Evolutionary conservation across 2,113 vertebrate species (phyloP), one percentile per base, ranked within the genome.

Genomic region (Podarcis cretensis): DNA sequence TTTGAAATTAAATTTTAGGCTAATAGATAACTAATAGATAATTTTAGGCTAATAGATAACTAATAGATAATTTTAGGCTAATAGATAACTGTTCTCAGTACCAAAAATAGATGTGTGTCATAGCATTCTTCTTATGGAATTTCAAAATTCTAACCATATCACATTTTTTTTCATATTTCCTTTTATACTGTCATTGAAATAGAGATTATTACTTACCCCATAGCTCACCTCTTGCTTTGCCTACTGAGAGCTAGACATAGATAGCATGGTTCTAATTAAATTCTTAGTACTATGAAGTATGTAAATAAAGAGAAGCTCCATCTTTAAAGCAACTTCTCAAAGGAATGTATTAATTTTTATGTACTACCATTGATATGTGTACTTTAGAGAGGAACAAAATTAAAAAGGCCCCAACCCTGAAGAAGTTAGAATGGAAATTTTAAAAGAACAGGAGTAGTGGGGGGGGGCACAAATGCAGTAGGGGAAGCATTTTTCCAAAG

Each of bases 101-200:
- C 83, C 93, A 91, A 94, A 93, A 90, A 83, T 93, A 95, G 69
- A 91, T 92, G 35, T 87, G 88, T 75, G 87, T 83, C 84, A 93
- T 89, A 87, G 57, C 75, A 85, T 91, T 95, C 93, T 93, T 91
- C 92, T 94, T 92, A 48, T 81, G 87, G 48, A 89, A 90, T 95
- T 90, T 68, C 4, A 94, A 95, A 95, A 83, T 48, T 90, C 77
- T 85, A 89, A 86, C 85, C 48, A 2, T 94, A 84, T 92, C 95
- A 91, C 87, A 82, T 79, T 68, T 90, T 75, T 75, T 75, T 90
- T 65, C 87, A 63, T 94, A 40, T 90, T 78, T 91, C 91, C 37
- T 86, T 65, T 93, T 96, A 94, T 84, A 21, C 66, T 76, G 63
- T 81, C 90, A 6, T 75, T 75, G 32, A 75, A 75, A 75, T 35